Base-by-base conservation (phyloP, 2,888 invertebrate species). In the Leptopterna dolabrata region DNA sequence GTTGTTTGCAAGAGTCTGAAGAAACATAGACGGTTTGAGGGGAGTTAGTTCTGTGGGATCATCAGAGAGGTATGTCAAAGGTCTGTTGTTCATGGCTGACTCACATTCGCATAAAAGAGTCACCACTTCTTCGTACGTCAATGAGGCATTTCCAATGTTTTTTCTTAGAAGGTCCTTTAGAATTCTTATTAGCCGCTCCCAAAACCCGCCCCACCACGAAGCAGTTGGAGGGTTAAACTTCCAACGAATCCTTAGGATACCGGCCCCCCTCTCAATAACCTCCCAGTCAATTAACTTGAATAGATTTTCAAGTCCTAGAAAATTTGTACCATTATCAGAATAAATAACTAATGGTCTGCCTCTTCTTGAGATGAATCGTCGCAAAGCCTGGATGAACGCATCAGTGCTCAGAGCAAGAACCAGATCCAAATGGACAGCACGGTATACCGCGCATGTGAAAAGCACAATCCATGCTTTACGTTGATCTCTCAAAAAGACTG, bases 201-300 rank as follows among this genome's bases (percentile, higher is more conserved):
- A 93, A 89, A 91, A 91, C 51, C n/a, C n/a, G n/a, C n/a, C n/a
- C n/a, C n/a, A n/a, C n/a, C n/a, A n/a, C n/a, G n/a, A n/a, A n/a
- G n/a, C n/a, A n/a, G n/a, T n/a, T n/a, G n/a, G n/a, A n/a, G n/a
- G n/a, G n/a, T n/a, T n/a, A n/a, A n/a, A n/a, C n/a, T n/a, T n/a
- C n/a, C n/a, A n/a, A n/a, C n/a, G n/a, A n/a, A n/a, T n/a, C n/a
- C n/a, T n/a, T n/a, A 89, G 86, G 0, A 89, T 27, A 27, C 89
- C 89, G 43, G 88, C 84, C 24, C 88, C 51, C 9, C n/a, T n/a
- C n/a, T n/a, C 16, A 24, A 91, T 90, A 11, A 80, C 83, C 91
- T 92, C 93, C 89, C 93, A 93, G 88, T 93, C 93, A 0, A 93
- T 92, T 90, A 93, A 92, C 89, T 92, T 92, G 89, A 93, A 93